Conservation (phyloP, 2,797 vertebrate genomes). For the Epinephelus malabaricus region DNA sequence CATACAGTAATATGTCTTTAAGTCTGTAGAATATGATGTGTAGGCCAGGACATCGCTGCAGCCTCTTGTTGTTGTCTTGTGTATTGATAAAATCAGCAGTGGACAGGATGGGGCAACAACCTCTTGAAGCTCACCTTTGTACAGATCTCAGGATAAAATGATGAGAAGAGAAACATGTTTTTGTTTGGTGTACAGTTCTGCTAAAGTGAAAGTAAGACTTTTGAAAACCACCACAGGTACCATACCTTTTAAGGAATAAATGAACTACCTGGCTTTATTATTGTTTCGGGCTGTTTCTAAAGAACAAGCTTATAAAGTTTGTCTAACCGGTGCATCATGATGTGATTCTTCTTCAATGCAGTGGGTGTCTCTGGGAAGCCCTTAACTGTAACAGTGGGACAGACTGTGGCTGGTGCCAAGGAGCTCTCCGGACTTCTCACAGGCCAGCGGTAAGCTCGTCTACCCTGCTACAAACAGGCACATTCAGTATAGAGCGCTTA, state of each 20-base stretch:
- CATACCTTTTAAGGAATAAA: too few species aligned
- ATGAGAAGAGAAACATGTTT: constrained; percentile 18
- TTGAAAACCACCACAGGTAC: neutral
- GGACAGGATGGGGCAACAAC: too few species aligned
- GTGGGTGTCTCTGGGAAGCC: constrained; percentile 87
- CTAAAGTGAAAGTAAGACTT: constrained; percentile 12
- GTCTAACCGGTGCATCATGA: neutral
- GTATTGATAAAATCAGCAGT: too few species aligned
- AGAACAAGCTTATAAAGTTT: neutral
- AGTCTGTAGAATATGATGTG: too few species aligned
- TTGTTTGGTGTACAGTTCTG: neutral
- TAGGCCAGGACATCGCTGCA: too few species aligned
- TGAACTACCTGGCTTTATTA: neutral
- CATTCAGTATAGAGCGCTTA: constrained; percentile 34
- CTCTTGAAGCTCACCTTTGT: too few species aligned
- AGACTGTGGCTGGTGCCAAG: constrained; percentile 87
- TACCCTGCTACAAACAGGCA: constrained; percentile 17
- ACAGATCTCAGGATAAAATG: neutral
- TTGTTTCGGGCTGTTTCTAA: neutral
- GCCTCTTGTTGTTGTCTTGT: too few species aligned
- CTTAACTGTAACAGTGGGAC: constrained; percentile 86
- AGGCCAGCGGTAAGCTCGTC: constrained; percentile 88
- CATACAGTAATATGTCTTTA: too few species aligned
- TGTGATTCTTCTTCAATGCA: constrained; percentile 46
- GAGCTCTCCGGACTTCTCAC: constrained; percentile 93